Evolutionary conservation across 2,113 vertebrate species (phyloP), one percentile per base, ranked within the genome.

Genomic region (Engystomops pustulosus): DNA sequence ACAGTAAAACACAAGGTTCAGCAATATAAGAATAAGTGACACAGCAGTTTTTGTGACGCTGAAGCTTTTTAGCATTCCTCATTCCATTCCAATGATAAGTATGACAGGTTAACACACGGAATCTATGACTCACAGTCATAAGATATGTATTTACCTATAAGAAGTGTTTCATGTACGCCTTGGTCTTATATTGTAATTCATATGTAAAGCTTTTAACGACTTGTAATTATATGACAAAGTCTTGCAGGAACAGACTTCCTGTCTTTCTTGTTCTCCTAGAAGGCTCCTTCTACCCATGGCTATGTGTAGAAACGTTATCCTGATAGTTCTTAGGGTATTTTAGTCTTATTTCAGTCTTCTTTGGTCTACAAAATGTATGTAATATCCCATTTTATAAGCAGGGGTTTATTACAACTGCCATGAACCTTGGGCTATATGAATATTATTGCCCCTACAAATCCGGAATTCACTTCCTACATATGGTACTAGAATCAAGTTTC

Each of bases 11-110:
- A 41, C 36, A 41, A n/a, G 25, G 18, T 18, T 14, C 20, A 10
- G 17, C 72, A 30, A 17, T 23, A 17, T 75, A 17, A 49, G 27
- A 75, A 51, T 20, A 14, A 53, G 27, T 51, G 30, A 76, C 72
- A n/a, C 47, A 53, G 47, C 18, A 53, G 51, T 76, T 53, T 20
- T 41, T 76, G 2, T 34, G 27, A 34, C 45, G 17, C 30, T 34
- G 30, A 12, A 34, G 72, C 47, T 70, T 44, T 14, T 44, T 14
- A 53, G 17, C 53, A 53, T 32, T 53, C 72, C 18, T 34, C 72
- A 76, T 76, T 53, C 72, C 72, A 76, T 10, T 34, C 27, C 8
- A 17, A 53, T 76, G 72, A 76, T 5, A 53, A 34, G 47, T 30
- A 0, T 76, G 72, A 76, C 55, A 67, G 34, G 77, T 41, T 79